Conservation (phyloP, 2,113 vertebrate genomes). For the Balaenoptera acutorostrata region DNA sequence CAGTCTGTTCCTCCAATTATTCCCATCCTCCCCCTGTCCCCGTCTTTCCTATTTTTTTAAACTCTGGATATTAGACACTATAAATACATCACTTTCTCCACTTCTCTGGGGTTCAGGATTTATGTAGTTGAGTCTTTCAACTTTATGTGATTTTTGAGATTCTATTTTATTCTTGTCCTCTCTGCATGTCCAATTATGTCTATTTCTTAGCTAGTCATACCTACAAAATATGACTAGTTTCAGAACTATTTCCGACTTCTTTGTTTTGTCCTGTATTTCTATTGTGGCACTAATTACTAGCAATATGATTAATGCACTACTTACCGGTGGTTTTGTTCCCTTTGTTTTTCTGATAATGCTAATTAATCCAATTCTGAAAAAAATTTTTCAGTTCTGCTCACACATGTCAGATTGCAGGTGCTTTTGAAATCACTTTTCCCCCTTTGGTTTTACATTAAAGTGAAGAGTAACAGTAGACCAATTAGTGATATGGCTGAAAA, state of each 20-base stretch:
- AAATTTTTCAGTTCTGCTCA: conserved; percentile 62
- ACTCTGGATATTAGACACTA: not conserved
- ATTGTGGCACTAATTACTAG: conserved; percentile 78
- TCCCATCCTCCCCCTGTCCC: not conserved
- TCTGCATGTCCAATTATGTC: not conserved
- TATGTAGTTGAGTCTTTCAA: not conserved
- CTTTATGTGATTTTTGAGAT: conserved; percentile 16
- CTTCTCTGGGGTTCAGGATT: conserved; percentile 8
- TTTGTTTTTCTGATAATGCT: conserved; percentile 79
- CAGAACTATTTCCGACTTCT: conserved; percentile 69
- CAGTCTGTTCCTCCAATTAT: not conserved
- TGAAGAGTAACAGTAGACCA: conserved; percentile 61
- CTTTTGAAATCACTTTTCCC: conserved; percentile 39
- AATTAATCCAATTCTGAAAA: conserved; percentile 81
- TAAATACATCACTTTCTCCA: not conserved
- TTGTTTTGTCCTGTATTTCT: conserved; percentile 78
- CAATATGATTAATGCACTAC: conserved; percentile 81
- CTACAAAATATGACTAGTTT: conserved; percentile 63
- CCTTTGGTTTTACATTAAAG: conserved; percentile 63
- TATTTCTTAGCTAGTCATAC: conserved; percentile 58
- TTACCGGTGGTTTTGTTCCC: conserved; percentile 77
- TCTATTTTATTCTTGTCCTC: not conserved
- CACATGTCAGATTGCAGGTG: conserved; percentile 69
- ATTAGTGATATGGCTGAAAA: conserved; percentile 60
- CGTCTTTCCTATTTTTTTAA: not conserved